Conservation (phyloP, 53 echinoderm and acorn worm species). For the Stichopus horrens region DNA sequence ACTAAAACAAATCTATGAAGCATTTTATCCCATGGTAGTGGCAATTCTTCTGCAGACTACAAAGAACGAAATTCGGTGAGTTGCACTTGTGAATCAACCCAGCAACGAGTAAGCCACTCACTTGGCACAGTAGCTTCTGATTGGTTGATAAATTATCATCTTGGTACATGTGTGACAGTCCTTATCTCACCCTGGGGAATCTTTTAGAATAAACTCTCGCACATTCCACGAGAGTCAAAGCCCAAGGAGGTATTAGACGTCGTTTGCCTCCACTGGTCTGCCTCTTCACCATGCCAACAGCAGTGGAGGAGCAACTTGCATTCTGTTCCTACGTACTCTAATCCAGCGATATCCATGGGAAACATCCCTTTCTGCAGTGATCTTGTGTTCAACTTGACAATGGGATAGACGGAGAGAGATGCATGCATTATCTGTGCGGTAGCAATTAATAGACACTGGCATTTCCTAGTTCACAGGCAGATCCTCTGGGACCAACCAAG, state of each 20-base stretch:
- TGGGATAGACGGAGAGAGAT: not conserved
- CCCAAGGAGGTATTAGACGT: not conserved
- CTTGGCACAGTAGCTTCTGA: not conserved
- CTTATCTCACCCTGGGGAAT: constrained; percentile 19
- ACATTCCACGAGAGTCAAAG: constrained; percentile 27
- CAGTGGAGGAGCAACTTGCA: not conserved
- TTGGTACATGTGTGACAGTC: not conserved
- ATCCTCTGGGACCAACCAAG: constrained; percentile 33
- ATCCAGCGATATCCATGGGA: not conserved
- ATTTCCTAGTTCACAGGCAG: not conserved
- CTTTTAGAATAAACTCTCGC: constrained; percentile 23
- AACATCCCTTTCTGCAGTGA: not conserved
- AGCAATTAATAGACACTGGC: constrained; percentile 8
- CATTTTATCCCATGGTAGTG: too few species aligned
- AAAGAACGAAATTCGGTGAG: too few species aligned
- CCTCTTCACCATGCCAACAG: not conserved
- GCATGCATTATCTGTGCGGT: not conserved
- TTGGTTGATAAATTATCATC: not conserved
- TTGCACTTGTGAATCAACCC: too few species aligned
- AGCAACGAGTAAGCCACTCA: not conserved
- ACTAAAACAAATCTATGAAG: too few species aligned
- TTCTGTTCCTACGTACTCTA: not conserved
- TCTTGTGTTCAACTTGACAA: not conserved
- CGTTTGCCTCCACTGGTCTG: not conserved
- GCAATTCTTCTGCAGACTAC: too few species aligned